phyloP scores from a whole-genome alignment of 2,113 vertebrate genomes.

The Carettochelys insculpta region DNA sequence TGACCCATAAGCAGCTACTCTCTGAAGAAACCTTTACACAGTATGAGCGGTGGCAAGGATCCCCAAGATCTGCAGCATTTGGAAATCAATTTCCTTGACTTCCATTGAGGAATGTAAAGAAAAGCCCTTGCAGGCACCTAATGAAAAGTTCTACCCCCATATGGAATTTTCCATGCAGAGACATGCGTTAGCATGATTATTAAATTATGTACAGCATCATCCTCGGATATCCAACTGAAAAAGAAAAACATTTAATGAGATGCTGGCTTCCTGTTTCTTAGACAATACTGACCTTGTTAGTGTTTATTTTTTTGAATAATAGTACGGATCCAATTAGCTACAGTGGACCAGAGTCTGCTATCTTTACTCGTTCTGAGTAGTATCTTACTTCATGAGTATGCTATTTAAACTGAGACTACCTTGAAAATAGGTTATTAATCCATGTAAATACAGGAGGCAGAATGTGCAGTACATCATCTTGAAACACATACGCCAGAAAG shows the following conservation, averaged over 20 bases:
- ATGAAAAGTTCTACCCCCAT: background rate
- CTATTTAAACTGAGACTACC: background rate
- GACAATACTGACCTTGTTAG: background rate
- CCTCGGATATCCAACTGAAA: background rate
- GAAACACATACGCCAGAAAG: background rate
- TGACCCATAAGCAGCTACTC: background rate
- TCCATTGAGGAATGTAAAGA: background rate
- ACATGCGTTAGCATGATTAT: background rate
- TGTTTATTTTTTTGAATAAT: background rate
- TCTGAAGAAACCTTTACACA: background rate
- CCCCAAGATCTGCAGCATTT: background rate
- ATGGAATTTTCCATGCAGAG: background rate
- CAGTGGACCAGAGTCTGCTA: background rate
- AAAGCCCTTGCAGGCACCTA: background rate
- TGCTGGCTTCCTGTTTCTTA: background rate
- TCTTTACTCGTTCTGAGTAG: background rate
- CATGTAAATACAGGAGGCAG: background rate
- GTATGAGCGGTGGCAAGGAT: too few species aligned
- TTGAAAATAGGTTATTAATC: background rate
- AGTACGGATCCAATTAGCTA: background rate
- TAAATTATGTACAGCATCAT: background rate
- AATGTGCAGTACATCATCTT: background rate
- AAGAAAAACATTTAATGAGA: background rate
- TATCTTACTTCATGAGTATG: background rate
- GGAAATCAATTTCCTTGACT: background rate